Percentiles rank a stretch among this genome's conserved stretches.
Conservation (phyloP, 2,888 invertebrate genomes). For the Morinoia aosen region DNA sequence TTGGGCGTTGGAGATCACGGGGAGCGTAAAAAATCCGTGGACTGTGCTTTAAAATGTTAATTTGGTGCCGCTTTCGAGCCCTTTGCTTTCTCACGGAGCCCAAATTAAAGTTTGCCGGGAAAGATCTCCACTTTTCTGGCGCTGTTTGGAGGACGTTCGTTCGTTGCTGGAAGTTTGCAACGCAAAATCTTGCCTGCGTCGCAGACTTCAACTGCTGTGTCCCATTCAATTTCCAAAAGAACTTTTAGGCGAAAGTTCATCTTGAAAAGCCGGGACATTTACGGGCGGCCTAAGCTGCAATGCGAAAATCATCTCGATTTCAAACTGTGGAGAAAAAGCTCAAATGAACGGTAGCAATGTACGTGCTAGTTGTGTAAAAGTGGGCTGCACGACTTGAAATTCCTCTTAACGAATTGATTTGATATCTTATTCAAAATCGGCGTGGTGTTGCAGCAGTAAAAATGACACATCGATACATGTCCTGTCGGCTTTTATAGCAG, state of each 20-base stretch:
- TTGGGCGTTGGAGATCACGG: neutral
- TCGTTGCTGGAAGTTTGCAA: neutral
- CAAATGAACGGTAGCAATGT: neutral
- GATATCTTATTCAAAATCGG: too few relatives aligned
- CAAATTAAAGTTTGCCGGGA: conserved; percentile 15
- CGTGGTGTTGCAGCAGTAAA: too few relatives aligned
- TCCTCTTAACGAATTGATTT: neutral
- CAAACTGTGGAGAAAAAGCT: neutral
- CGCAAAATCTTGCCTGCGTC: neutral
- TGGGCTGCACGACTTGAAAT: neutral
- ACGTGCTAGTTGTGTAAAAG: neutral
- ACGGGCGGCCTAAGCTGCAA: neutral
- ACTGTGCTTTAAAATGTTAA: conserved; percentile 44
- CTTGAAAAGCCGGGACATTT: conserved; percentile 1
- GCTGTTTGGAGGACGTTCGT: neutral
- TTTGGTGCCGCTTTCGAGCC: conserved; percentile 10
- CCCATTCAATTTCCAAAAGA: conserved; percentile 16
- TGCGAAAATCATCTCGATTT: neutral
- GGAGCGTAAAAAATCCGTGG: neutral
- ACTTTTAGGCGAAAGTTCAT: neutral
- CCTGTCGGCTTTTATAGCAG: too few relatives aligned
- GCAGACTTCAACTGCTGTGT: neutral
- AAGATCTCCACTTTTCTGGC: neutral
- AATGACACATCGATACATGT: too few relatives aligned
- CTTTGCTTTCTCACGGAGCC: neutral